These are phyloP conservation scores for Bovichtus diacanthus DNA, from an alignment of 2,797 vertebrate species.

Conservation along the genomic window DNA sequence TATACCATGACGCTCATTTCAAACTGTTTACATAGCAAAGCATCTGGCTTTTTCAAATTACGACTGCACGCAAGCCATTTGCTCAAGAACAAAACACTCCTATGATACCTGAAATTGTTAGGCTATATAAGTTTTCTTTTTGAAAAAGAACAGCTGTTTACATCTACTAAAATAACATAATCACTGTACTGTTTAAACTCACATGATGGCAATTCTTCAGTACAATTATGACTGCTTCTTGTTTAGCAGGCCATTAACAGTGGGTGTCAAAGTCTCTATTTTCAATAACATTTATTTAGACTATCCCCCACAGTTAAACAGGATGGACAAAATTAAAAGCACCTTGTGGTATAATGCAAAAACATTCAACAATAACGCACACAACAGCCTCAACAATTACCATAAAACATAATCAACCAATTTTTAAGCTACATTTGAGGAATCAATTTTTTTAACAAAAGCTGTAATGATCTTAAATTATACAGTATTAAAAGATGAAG, in stretches of 20 bases:
- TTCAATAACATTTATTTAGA: too few relatives aligned
- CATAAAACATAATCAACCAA: too few relatives aligned
- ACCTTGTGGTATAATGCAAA: too few relatives aligned
- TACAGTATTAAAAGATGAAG: neutral
- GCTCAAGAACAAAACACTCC: neutral
- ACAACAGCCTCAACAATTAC: too few relatives aligned
- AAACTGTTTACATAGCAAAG: constrained; percentile 7
- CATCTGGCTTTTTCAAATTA: neutral
- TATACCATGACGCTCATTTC: neutral
- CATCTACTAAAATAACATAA: constrained; percentile 4
- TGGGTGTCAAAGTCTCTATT: too few relatives aligned
- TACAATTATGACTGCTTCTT: neutral
- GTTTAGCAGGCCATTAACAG: neutral
- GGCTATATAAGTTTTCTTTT: neutral
- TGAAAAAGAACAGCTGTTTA: neutral
- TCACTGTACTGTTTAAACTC: neutral
- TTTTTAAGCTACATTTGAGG: too few relatives aligned
- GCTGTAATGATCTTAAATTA: neutral
- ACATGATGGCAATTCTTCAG: neutral
- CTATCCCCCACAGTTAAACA: too few relatives aligned
- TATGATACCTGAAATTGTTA: neutral
- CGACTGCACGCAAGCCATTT: neutral
- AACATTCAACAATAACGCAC: too few relatives aligned
- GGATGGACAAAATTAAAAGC: too few relatives aligned
- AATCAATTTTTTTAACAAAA: too few relatives aligned